Base-by-base conservation (phyloP, 2,797 vertebrate species). In the Hyperoplus lanceolatus region DNA sequence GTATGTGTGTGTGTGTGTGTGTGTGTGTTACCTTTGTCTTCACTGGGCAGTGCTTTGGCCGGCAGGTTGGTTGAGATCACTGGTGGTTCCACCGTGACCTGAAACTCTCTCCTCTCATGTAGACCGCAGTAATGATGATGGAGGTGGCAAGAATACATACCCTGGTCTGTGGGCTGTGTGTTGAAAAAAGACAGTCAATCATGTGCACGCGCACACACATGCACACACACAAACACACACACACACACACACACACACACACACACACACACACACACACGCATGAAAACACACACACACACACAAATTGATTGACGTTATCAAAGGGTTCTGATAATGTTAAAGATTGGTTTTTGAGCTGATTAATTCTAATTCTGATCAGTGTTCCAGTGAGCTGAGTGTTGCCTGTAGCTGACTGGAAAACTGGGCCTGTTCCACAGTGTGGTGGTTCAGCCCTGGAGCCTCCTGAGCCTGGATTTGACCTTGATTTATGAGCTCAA, bases 61-160 rank as follows among this genome's bases (percentile, higher is more conserved):
- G 86, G 70, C 59, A 83, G 79, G 12, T 88, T 92, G 82, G 90
- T 54, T 81, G 76, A 70, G 64, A 90, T 77, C 59, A 87, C 77
- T 0, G 87, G 89, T 16, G 89, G 94, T 66, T 95, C 94, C 0
- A 99, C 96, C 0, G 75, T 83, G 57, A 99, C 86, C 48, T 90
- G 95, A 93, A 97, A 98, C 89, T 97, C 92, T 61, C 97, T 93
- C 56, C 97, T 96, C 84, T 99, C 98, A 0, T 99, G 97, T 3
- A 99, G 94, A 15, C 97, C 97, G 0, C 98, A 99, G 95, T 99
- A 99, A 91, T 99, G 97, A 61, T 99, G 98, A 86, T 99, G 97
- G 55, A 99, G 95, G 86, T 99, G 97, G 86, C 98, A 99, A 5
- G 97, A 98, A 71, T 99, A 99, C n/a, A 95, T 94, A n/a, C 97